Evolutionary conservation across 2,797 vertebrate genomes (phyloP), one percentile per base, ranked within the genome.

Genomic region (Pseudochirops corinnae): DNA sequence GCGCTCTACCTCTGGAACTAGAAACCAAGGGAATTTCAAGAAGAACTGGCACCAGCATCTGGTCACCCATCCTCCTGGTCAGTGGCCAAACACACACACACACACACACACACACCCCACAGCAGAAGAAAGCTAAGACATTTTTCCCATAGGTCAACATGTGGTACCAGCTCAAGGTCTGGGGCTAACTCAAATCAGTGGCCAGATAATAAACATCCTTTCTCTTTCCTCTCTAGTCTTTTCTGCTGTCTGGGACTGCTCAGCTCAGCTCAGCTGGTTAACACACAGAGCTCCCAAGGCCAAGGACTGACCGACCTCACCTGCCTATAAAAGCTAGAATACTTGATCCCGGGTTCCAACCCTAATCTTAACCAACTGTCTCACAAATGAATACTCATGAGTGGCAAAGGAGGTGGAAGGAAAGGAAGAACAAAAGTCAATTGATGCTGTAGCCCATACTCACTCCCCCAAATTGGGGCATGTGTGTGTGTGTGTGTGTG

Each of bases 11-110:
- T n/a, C 21, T 90, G 55, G 60, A 95, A 90, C 93, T 95, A 58
- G 90, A 94, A 93, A 92, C 50, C 16, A 96, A 96, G 55, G 56
- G 31, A 87, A 95, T 95, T 95, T 56, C 91, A 31, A 52, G 52
- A 52, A 60, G n/a, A 93, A 94, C 33, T 87, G 94, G 91, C 52
- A 57, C 46, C 46, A 50, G 56, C 55, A 3, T 95, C 39, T 91
- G 82, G n/a, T 16, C 55, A 62, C 58, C 93, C 16, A 90, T 39
- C 56, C 92, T 82, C 39, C 90, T 90, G 26, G 92, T 62, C 55
- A 90, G n/a, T 18, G 46, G 46, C 46, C 12, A 55, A 12, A 55
- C 55, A 55, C 55, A 14, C 56, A 56, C 16, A 56, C 56, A 56
- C 56, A 56, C 56, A 21, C 56, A 56, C 18, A 56, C 56, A 56